phyloP scores from a whole-genome alignment of 2,113 vertebrate species.

The Tylochromis polylepis region DNA sequence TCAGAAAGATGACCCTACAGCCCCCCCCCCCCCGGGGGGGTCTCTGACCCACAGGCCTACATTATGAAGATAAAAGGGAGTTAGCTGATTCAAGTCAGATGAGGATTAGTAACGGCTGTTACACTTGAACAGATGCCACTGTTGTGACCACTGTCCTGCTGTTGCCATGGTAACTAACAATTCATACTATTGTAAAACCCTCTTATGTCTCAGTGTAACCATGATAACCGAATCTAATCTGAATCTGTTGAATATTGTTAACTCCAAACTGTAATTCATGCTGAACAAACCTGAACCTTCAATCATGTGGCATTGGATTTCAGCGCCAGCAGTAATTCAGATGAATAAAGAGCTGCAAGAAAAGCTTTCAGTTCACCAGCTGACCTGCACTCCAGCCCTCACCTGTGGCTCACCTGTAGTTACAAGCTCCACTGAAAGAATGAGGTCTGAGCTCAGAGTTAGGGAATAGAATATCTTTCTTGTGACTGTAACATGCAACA shows the following conservation, averaged over 20 bases:
- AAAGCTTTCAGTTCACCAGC: background rate
- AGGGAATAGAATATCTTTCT: background rate
- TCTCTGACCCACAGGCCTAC: conserved; percentile 7
- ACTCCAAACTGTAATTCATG: background rate
- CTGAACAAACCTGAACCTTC: background rate
- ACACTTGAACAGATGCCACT: background rate
- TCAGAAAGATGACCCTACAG: background rate
- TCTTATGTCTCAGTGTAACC: background rate
- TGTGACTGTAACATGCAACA: background rate
- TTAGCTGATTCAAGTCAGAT: background rate
- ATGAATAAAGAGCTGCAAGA: background rate
- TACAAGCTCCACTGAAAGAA: background rate
- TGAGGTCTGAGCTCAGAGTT: background rate
- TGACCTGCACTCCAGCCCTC: background rate
- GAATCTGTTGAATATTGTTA: background rate
- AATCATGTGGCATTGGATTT: background rate
- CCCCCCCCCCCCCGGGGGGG: background rate
- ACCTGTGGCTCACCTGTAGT: background rate
- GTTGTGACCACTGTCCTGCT: background rate
- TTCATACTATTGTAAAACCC: background rate
- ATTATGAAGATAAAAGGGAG: background rate
- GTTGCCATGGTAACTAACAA: background rate
- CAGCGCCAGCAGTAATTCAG: background rate
- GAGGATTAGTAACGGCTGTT: background rate
- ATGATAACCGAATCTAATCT: background rate